Percentiles rank a stretch among this genome's conserved stretches.
These are phyloP conservation scores for Gymnocypris eckloni DNA, from an alignment of 2,797 vertebrate species.

Conservation along the genomic window DNA sequence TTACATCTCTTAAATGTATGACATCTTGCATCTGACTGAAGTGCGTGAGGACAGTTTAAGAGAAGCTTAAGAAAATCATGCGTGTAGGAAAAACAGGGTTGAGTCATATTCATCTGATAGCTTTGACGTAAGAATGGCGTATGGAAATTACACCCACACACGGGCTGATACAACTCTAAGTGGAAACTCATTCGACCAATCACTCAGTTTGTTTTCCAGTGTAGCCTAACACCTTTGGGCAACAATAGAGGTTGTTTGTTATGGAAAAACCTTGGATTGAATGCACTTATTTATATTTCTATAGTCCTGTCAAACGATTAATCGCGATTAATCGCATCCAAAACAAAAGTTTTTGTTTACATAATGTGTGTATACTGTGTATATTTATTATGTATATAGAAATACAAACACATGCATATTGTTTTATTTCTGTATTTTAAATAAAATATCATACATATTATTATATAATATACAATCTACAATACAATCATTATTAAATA, in stretches of 20 bases:
- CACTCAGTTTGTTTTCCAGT: not conserved
- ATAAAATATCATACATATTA: not conserved
- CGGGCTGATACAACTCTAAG: not conserved
- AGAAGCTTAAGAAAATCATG: constrained; percentile 53
- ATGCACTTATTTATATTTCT: not conserved
- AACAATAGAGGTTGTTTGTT: not conserved
- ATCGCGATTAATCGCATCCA: too few relatives aligned
- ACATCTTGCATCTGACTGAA: constrained; percentile 24
- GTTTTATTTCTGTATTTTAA: not conserved
- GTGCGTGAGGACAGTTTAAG: constrained; percentile 66
- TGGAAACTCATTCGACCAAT: constrained; percentile 28
- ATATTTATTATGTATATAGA: too few relatives aligned
- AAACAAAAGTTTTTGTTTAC: too few relatives aligned
- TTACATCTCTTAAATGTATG: not conserved
- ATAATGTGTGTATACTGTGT: too few relatives aligned
- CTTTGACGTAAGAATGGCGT: constrained; percentile 22
- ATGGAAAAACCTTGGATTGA: not conserved
- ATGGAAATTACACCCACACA: constrained; percentile 20
- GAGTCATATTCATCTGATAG: constrained; percentile 32
- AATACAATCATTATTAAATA: not conserved
- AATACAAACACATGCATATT: too few relatives aligned
- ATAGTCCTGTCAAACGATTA: too few relatives aligned
- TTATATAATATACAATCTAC: not conserved
- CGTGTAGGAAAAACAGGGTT: constrained; percentile 16
- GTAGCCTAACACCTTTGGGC: not conserved